phyloP scores from a whole-genome alignment of 2,888 invertebrate species.

The Apotomis betuletana region DNA sequence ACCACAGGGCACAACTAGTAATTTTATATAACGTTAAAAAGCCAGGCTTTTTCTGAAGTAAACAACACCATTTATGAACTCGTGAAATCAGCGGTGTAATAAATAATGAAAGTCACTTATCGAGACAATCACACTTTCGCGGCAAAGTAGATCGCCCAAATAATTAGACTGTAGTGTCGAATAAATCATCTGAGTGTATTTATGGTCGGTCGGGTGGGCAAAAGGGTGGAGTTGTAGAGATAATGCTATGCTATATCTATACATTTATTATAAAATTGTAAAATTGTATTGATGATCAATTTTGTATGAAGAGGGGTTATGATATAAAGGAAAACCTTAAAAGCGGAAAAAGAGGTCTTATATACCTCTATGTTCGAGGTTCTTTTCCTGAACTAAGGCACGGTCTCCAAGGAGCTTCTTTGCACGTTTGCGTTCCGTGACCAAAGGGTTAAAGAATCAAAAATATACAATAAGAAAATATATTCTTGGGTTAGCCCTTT shows the following conservation, averaged over 20 bases:
- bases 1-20: not conserved
- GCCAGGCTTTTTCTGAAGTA: not conserved
- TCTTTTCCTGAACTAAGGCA: too few species aligned
- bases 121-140: slow-evolving; percentile 42
- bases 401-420: too few species aligned
- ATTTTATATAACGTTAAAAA: not conserved
- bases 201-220: slow-evolving; percentile 74
- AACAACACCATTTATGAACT: not conserved
- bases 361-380: too few species aligned
- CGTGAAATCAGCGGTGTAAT: slow-evolving; percentile 21
- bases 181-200: slow-evolving; percentile 78
- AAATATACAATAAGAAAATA: too few species aligned
- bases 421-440: too few species aligned
- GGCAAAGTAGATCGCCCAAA: slow-evolving; percentile 71
- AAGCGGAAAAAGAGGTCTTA: too few species aligned
- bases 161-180: slow-evolving; percentile 72
- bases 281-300: too few species aligned
- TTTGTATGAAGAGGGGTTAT: too few species aligned
- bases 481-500: too few species aligned
- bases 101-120: slow-evolving; percentile 22
- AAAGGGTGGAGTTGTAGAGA: slow-evolving; percentile 45
- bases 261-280: not conserved
- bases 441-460: too few species aligned
- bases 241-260: slow-evolving; percentile 36
- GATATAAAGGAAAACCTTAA: too few species aligned